A percentile compares a stretch with the other conserved stretches of the same genome.
phyloP scores from a whole-genome alignment of 2,113 vertebrate species.

The Chascanopsetta lugubris region DNA sequence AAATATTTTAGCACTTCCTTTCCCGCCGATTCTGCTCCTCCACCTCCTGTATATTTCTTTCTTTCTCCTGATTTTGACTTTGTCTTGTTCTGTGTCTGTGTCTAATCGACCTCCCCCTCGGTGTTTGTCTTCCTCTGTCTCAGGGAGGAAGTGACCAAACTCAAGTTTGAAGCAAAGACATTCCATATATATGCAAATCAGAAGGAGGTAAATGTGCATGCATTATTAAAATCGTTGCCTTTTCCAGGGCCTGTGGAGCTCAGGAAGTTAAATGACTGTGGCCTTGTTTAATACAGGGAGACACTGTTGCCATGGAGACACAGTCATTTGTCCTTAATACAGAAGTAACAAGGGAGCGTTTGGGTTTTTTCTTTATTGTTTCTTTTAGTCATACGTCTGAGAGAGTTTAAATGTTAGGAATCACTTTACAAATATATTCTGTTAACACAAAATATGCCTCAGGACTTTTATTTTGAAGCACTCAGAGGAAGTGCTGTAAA shows the following conservation, averaged over 20 bases:
- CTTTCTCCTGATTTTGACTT: not conserved
- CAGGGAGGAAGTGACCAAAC: constrained; percentile 98
- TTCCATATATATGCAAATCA: constrained; percentile 98
- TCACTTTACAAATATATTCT: not conserved
- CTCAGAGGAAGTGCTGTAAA: too few species aligned
- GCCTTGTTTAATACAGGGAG: constrained; percentile 45
- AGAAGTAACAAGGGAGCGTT: not conserved
- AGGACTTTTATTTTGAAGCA: too few species aligned
- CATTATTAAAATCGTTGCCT: constrained; percentile 41
- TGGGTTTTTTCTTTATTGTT: not conserved
- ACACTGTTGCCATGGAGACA: constrained; percentile 5
- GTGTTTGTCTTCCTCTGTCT: not conserved
- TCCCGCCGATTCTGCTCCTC: not conserved
- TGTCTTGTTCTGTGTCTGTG: too few species aligned
- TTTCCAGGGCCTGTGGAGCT: constrained; percentile 9
- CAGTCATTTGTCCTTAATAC: constrained; percentile 13
- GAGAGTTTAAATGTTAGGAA: not conserved
- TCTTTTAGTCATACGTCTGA: not conserved
- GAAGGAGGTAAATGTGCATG: constrained; percentile 88
- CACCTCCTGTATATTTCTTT: not conserved
- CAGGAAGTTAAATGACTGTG: constrained; percentile 24
- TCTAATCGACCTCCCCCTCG: not conserved
- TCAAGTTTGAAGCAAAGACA: constrained; percentile 99
- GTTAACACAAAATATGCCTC: too few species aligned
- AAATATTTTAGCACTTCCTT: constrained; percentile 39